These are phyloP conservation scores for Tympanoctomys barrerae DNA, from an alignment of 2,797 vertebrate genomes.

Conservation along the genomic window DNA sequence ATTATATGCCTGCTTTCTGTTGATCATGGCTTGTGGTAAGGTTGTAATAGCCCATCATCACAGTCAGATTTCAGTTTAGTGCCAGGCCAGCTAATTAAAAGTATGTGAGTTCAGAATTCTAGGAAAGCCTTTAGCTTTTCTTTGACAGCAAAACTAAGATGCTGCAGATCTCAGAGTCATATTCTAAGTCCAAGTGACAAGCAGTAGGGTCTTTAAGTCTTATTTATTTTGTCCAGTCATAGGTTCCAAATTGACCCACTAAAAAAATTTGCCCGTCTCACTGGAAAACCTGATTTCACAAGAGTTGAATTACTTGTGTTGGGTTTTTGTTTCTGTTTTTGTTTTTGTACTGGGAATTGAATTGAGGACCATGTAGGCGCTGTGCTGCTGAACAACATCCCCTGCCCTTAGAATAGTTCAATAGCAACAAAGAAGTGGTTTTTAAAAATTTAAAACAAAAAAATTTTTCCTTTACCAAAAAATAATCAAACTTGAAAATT, in stretches of 20 bases:
- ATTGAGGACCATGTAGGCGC: too few relatives aligned
- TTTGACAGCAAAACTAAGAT: slow-evolving; percentile 27
- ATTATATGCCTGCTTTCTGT: background rate
- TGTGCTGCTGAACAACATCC: too few relatives aligned
- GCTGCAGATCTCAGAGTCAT: background rate
- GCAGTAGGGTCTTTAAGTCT: background rate
- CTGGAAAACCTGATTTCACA: slow-evolving; percentile 34
- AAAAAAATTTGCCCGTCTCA: background rate
- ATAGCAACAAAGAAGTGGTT: slow-evolving; percentile 12
- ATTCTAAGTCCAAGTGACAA: slow-evolving; percentile 15
- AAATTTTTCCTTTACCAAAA: background rate
- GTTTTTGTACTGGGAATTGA: too few relatives aligned
- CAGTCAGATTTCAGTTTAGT: background rate
- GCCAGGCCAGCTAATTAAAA: background rate
- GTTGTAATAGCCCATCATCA: background rate
- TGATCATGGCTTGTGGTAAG: slow-evolving; percentile 38
- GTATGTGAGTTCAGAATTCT: slow-evolving; percentile 22
- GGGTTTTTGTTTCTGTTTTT: too few relatives aligned
- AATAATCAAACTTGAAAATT: background rate
- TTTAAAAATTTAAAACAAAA: background rate
- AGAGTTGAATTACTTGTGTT: background rate
- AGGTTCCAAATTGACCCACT: background rate
- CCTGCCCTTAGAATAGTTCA: background rate
- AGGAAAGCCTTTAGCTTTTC: background rate
- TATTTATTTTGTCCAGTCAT: background rate